These are phyloP conservation scores for Lepidochrysops patricia DNA, from an alignment of 2,888 invertebrate genomes.

Conservation along the genomic window DNA sequence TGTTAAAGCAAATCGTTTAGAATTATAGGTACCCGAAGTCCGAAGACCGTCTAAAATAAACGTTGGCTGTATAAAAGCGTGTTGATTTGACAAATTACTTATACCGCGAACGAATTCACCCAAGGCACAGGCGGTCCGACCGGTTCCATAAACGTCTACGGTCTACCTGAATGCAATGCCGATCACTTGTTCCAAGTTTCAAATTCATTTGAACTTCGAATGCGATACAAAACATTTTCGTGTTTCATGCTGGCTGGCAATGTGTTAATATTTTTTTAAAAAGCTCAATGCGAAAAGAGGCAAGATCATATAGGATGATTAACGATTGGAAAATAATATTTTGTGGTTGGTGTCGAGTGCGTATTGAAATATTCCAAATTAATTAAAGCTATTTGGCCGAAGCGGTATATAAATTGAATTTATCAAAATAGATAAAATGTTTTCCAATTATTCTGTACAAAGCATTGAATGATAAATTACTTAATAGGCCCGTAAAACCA, in stretches of 20 bases:
- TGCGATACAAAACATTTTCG: not conserved
- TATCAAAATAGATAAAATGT: not conserved
- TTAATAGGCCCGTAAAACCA: not conserved
- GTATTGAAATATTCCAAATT: not conserved
- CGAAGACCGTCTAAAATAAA: not conserved
- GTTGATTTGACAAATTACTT: slow-evolving; percentile 11
- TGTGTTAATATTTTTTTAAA: not conserved
- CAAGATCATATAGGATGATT: not conserved
- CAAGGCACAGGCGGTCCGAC: slow-evolving; percentile 1
- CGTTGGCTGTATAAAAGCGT: not conserved
- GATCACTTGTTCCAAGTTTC: slow-evolving; percentile 8
- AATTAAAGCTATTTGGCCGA: not conserved
- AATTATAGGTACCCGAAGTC: too few relatives aligned
- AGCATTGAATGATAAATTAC: slow-evolving; percentile 8
- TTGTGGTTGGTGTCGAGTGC: not conserved
- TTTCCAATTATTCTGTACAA: not conserved
- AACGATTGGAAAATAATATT: not conserved
- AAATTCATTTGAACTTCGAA: slow-evolving; percentile 2
- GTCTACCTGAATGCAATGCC: not conserved
- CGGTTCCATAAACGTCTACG: not conserved
- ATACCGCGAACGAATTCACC: slow-evolving; percentile 4
- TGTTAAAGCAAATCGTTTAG: not conserved
- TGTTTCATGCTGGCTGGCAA: not conserved
- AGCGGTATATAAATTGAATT: not conserved
- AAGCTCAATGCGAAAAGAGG: not conserved